phyloP scores from a whole-genome alignment of 2,113 vertebrate genomes.

The Amblyopsis rosae region DNA sequence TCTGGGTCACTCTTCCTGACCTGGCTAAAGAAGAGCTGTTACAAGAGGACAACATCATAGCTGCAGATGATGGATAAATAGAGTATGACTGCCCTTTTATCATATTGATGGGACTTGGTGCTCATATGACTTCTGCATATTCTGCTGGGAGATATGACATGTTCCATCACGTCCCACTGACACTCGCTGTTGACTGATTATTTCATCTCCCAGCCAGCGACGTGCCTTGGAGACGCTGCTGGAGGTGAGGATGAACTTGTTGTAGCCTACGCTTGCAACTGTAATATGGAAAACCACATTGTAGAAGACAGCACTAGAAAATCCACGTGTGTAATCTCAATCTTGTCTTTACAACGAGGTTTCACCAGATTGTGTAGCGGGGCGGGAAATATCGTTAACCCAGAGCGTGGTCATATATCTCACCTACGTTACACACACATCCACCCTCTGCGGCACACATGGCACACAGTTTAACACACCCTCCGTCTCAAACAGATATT shows the following conservation, averaged over 20 bases:
- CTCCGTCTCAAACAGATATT: too few relatives aligned
- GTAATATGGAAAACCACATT: background rate
- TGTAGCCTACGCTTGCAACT: constrained; percentile 7
- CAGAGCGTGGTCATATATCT: too few relatives aligned
- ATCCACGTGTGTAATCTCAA: background rate
- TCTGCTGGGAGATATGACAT: constrained; percentile 61
- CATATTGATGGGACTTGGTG: constrained; percentile 10
- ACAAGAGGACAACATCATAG: constrained; percentile 13
- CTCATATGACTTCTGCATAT: constrained; percentile 51
- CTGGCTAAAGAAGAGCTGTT: constrained; percentile 17
- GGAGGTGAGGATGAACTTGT: constrained; percentile 50
- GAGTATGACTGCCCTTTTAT: constrained; percentile 26
- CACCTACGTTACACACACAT: background rate
- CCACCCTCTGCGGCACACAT: too few relatives aligned
- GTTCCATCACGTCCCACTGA: constrained; percentile 60
- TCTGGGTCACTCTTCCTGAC: constrained; percentile 35
- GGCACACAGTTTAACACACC: too few relatives aligned
- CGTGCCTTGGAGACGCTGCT: constrained; percentile 41
- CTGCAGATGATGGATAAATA: constrained; percentile 28
- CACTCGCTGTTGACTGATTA: constrained; percentile 68
- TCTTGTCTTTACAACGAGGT: background rate
- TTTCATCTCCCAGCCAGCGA: constrained; percentile 59
- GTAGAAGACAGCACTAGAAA: too few relatives aligned
- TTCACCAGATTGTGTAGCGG: background rate
- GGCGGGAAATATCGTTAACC: too few relatives aligned